Conservation (phyloP, 1,140 invertebrate genomes). For the Scaptomyza hsui region DNA sequence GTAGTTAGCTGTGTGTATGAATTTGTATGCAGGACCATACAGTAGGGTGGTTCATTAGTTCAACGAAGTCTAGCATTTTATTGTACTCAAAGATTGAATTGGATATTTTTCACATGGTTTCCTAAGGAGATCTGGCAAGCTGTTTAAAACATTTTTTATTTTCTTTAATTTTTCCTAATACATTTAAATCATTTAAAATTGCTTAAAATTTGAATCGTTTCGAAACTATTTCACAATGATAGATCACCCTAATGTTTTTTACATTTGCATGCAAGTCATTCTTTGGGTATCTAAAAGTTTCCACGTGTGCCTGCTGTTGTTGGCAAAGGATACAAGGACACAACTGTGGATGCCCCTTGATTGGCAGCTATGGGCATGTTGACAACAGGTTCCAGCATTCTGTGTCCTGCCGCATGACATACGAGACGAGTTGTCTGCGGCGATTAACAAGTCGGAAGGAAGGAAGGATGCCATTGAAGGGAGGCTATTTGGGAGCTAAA, state of each 20-base stretch:
- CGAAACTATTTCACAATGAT: neutral
- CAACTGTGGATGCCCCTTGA: neutral
- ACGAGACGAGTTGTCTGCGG: constrained; percentile 54
- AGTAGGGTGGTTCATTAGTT: neutral
- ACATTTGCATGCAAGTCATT: constrained; percentile 61
- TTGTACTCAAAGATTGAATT: no score
- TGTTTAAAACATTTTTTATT: no score
- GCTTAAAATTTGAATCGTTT: neutral
- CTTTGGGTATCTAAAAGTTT: constrained; percentile 14
- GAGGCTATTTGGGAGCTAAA: neutral
- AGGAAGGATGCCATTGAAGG: neutral
- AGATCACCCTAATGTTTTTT: constrained; percentile 32
- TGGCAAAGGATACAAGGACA: constrained; percentile 24
- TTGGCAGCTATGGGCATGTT: constrained; percentile 2
- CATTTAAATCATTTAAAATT: neutral
- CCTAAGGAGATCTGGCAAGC: no score
- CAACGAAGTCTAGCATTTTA: no score
- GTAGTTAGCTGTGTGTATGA: neutral
- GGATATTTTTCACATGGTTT: no score
- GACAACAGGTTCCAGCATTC: constrained; percentile 24
- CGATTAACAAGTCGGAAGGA: constrained; percentile 56
- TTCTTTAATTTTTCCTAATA: no score
- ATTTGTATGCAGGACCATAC: neutral
- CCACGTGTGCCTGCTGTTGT: constrained; percentile 37
- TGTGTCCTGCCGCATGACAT: constrained; percentile 56